Conservation (phyloP, 1,140 invertebrate species). For the Glossosoma conforme region DNA sequence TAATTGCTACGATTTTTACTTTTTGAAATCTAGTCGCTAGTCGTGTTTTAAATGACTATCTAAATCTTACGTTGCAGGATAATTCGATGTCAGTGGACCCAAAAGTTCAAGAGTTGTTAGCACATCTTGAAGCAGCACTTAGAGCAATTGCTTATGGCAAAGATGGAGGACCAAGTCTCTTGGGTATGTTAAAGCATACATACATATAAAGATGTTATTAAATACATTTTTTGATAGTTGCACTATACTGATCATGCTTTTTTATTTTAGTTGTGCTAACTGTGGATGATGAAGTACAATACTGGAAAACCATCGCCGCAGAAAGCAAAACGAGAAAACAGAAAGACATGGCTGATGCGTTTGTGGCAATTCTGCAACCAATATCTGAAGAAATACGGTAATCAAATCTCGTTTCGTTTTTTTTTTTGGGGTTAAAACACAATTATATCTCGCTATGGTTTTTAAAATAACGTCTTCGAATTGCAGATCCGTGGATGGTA, state of each 20-base stretch:
- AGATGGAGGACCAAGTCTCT: conserved; percentile 28
- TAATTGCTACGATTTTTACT: not conserved
- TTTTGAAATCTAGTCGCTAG: too few species aligned
- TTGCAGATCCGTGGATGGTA: conserved; percentile 21
- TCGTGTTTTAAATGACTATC: too few species aligned
- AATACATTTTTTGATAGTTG: not conserved
- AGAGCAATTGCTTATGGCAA: conserved; percentile 23
- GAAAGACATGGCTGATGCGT: conserved; percentile 39
- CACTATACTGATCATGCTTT: not conserved
- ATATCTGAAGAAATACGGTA: conserved; percentile 39
- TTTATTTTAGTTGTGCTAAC: conserved; percentile 28
- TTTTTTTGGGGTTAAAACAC: too few species aligned
- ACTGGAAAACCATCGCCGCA: conserved; percentile 40
- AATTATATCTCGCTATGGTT: too few species aligned
- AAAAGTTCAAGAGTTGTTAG: conserved; percentile 28
- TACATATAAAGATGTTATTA: too few species aligned
- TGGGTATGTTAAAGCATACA: conserved; percentile 16
- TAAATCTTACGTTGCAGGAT: conserved; percentile 12
- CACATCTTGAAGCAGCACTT: conserved; percentile 23
- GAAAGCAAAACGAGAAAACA: conserved; percentile 39
- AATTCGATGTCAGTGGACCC: conserved; percentile 21
- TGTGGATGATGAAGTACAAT: conserved; percentile 43
- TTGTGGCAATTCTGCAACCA: conserved; percentile 37
- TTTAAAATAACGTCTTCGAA: not conserved
- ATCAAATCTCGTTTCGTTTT: not conserved